These are phyloP conservation scores for Pygmarrhopalites habei DNA, from an alignment of 1,140 invertebrate species.

Conservation along the genomic window DNA sequence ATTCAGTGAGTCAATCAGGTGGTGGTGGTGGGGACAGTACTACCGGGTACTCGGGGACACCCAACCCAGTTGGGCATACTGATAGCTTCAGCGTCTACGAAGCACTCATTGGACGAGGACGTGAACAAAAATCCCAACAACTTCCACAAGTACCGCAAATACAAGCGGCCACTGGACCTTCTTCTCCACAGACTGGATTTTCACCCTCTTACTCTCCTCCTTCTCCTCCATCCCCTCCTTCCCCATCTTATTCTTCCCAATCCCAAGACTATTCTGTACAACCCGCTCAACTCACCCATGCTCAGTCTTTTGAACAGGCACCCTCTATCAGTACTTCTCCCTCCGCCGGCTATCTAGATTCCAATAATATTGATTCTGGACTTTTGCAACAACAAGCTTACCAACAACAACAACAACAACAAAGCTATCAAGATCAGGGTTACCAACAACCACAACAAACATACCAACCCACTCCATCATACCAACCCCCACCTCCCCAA, in stretches of 20 bases:
- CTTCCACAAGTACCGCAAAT: slow-evolving; percentile 4
- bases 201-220: slow-evolving; percentile 11
- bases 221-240: slow-evolving; percentile 2
- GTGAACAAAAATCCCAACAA: slow-evolving; percentile 3
- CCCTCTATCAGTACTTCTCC: background rate
- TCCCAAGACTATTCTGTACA: slow-evolving; percentile 6
- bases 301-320: slow-evolving; percentile 25
- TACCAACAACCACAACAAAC: background rate
- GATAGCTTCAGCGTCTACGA: slow-evolving; percentile 31
- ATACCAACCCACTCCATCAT: no score
- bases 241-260: slow-evolving; percentile 11
- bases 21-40: slow-evolving; percentile 9
- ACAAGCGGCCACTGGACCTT: slow-evolving; percentile 5
- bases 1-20: slow-evolving; percentile 14
- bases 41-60: slow-evolving; percentile 20
- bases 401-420: slow-evolving; percentile 4
- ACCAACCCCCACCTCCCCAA: no score
- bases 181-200: slow-evolving; percentile 17
- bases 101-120: slow-evolving; percentile 26
- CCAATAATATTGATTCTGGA: background rate
- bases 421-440: background rate
- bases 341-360: background rate
- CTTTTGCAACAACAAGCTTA: background rate
- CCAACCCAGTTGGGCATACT: slow-evolving; percentile 24
- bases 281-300: slow-evolving; percentile 4